These are phyloP conservation scores for Enteromius mattozi DNA, from an alignment of 2,797 vertebrate genomes.

Conservation along the genomic window DNA sequence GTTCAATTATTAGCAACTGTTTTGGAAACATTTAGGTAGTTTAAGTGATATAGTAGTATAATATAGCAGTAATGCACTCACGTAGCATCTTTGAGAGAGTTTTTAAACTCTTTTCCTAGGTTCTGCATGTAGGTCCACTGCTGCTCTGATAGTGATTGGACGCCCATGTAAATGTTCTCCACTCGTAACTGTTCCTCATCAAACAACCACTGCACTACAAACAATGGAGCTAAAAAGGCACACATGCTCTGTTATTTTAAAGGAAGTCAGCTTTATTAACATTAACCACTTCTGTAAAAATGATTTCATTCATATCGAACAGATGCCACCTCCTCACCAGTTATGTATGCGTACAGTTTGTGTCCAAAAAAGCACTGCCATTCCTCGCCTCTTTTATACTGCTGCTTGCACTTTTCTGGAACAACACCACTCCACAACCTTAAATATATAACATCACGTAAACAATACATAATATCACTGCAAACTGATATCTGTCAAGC, in stretches of 20 bases:
- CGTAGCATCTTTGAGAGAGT: constrained; percentile 82
- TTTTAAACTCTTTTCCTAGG: constrained; percentile 82
- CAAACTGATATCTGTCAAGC: not conserved
- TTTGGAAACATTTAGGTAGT: not conserved
- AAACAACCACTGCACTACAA: constrained; percentile 87
- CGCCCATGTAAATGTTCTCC: constrained; percentile 85
- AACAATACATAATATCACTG: not conserved
- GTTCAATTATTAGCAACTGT: not conserved
- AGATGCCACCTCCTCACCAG: constrained; percentile 72
- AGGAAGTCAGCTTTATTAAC: not conserved
- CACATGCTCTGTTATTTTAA: constrained; percentile 21
- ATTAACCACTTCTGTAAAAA: not conserved
- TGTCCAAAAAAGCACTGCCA: constrained; percentile 88
- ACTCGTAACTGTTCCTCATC: constrained; percentile 85
- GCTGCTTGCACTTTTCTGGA: constrained; percentile 82
- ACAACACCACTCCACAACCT: constrained; percentile 86
- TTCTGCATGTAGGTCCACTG: constrained; percentile 87
- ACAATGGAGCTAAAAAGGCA: constrained; percentile 78
- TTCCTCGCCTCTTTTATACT: constrained; percentile 82
- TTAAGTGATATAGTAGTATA: not conserved
- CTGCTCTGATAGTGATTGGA: constrained; percentile 77
- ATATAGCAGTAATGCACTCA: constrained; percentile 66
- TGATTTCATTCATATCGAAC: not conserved
- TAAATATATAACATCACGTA: not conserved
- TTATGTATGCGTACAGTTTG: constrained; percentile 81